Evolutionary conservation across 2,797 vertebrate species (phyloP).

Genomic region (Microchirus variegatus): DNA sequence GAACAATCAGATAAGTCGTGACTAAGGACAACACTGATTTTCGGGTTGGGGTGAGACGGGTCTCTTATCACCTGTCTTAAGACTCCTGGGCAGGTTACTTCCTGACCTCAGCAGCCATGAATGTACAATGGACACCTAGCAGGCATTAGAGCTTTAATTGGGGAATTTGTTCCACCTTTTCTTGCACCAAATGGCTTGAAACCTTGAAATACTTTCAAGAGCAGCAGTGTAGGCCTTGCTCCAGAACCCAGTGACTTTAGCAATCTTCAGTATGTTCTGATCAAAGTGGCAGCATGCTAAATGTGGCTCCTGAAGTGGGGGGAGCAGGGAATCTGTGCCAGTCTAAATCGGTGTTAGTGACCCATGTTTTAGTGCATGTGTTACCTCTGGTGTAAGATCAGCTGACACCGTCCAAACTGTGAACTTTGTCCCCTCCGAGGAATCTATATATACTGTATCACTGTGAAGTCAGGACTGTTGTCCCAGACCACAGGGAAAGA

Average conservation of each 20-base stretch:
- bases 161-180: neutral
- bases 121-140: slow-evolving; percentile 4
- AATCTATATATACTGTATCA: slow-evolving; percentile 57
- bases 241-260: slow-evolving; percentile 13
- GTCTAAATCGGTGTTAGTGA: slow-evolving; percentile 66
- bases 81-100: slow-evolving; percentile 1
- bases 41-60: slow-evolving; percentile 21
- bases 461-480: slow-evolving; percentile 31
- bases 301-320: slow-evolving; percentile 43
- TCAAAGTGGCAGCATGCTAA: slow-evolving; percentile 59
- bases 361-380: slow-evolving; percentile 59
- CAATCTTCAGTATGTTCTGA: slow-evolving; percentile 35
- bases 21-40: slow-evolving; percentile 28
- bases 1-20: slow-evolving; percentile 35
- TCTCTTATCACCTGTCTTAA: slow-evolving; percentile 15
- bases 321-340: slow-evolving; percentile 35
- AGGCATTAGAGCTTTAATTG: slow-evolving; percentile 2
- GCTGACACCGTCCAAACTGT: slow-evolving; percentile 65
- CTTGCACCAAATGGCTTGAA: neutral
- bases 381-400: slow-evolving; percentile 41
- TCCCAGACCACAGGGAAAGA: slow-evolving; percentile 43
- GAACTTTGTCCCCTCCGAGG: slow-evolving; percentile 68
- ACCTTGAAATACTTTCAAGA: slow-evolving; percentile 7
- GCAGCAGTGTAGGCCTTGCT: slow-evolving; percentile 11
- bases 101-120: slow-evolving; percentile 2